Evolutionary conservation across 2,113 vertebrate genomes (phyloP), one percentile per base, ranked within the genome.

Genomic region (Tragulus kanchil): DNA sequence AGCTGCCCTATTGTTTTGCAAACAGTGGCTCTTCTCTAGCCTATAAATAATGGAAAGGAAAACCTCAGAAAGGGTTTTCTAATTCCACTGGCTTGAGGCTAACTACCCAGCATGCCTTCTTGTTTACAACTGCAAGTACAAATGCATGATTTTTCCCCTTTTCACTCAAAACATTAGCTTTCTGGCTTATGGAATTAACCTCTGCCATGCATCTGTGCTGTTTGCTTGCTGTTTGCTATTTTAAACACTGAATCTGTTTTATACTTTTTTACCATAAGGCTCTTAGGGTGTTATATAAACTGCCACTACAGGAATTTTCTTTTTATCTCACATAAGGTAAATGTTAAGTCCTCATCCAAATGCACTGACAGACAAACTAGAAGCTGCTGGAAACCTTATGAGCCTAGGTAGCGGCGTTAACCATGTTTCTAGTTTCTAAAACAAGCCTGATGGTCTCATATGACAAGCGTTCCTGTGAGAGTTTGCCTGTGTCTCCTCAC

Each of bases 51-150:
- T 94, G 89, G 90, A 98, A 96, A 97, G 93, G 64, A 45, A 94
- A 93, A 28, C 91, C 96, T 98, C 92, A 45, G 94, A 83, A 61
- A 87, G 31, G 61, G 94, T 93, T 96, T 96, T 65, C 0, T 96
- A 96, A 97, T 98, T 98, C 93, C 62, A 26, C 45, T 97, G 96
- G 97, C 97, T 98, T 56, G 64, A 96, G 97, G 98, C 97, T 96
- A 94, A 94, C 96, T 97, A 71, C 98, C 77, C 98, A 97, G 98
- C 93, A 96, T 97, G 95, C 17, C 79, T 98, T 94, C 98, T 98
- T 98, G 98, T 98, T 98, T 98, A 98, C 94, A 98, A 90, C 96
- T 90, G 71, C 88, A 96, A 98, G 31, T 96, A 96, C 97, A 97
- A 98, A 98, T 62, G 64, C 65, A 59, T 10, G 82, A 93, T 93